These are phyloP conservation scores for Dascillus cervinus DNA, from an alignment of 2,888 invertebrate genomes.

Conservation along the genomic window DNA sequence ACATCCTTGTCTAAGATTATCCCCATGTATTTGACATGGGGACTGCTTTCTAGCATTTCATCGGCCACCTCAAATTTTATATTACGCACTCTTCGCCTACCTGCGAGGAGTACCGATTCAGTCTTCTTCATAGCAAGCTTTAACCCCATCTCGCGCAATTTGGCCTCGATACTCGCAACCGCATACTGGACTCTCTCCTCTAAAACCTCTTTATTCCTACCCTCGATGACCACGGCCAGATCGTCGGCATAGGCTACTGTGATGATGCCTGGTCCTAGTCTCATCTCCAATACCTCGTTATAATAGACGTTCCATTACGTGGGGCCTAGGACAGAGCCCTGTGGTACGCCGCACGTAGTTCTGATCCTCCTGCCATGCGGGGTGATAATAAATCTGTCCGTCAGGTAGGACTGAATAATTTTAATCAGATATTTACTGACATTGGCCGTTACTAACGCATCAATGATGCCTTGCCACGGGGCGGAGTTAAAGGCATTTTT, in stretches of 20 bases:
- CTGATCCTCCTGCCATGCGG: not conserved
- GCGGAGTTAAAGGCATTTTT: conserved; percentile 1
- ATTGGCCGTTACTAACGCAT: too few species aligned
- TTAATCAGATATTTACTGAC: too few species aligned
- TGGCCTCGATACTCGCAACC: not conserved
- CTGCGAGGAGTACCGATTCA: not conserved
- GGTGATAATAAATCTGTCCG: too few species aligned
- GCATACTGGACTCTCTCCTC: not conserved
- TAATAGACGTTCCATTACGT: not conserved
- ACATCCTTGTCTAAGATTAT: too few species aligned
- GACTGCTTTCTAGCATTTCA: too few species aligned
- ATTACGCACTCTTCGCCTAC: too few species aligned
- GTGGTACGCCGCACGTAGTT: not conserved
- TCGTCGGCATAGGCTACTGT: not conserved
- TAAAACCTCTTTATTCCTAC: not conserved
- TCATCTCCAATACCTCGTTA: not conserved
- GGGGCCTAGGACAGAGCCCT: too few species aligned
- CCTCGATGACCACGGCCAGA: not conserved
- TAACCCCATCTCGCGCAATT: not conserved
- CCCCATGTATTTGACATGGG: too few species aligned
- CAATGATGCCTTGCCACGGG: not conserved
- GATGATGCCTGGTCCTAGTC: not conserved
- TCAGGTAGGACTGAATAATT: too few species aligned
- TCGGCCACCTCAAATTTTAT: too few species aligned
- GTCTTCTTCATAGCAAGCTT: not conserved